A percentile compares a stretch with the other conserved stretches of the same genome.
These are phyloP conservation scores for Rutilus rutilus DNA, from an alignment of 2,113 vertebrate genomes.

Conservation along the genomic window DNA sequence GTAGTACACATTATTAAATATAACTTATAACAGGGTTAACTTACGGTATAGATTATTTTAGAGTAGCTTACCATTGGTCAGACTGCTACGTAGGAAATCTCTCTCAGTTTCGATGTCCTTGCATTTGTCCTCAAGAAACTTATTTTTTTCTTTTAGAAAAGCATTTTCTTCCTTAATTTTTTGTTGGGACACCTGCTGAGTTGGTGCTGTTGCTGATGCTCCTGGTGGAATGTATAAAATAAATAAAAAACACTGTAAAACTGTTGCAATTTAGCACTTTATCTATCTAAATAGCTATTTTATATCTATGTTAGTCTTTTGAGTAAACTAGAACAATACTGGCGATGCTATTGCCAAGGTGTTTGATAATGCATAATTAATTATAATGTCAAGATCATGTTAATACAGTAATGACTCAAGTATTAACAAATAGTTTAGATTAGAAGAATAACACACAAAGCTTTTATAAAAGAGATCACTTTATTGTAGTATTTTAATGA, in stretches of 20 bases:
- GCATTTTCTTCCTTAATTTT: background rate
- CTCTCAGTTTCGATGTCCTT: background rate
- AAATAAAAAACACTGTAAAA: background rate
- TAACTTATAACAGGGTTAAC: background rate
- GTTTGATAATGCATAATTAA: too few species aligned
- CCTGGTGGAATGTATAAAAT: background rate
- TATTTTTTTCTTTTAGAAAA: background rate
- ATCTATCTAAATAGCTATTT: too few species aligned
- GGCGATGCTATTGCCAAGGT: too few species aligned
- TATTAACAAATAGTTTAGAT: too few species aligned
- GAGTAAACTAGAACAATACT: too few species aligned
- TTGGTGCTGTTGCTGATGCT: slow-evolving; percentile 13
- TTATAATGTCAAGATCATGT: too few species aligned
- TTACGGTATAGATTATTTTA: background rate
- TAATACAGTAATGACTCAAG: too few species aligned
- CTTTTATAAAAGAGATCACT: too few species aligned
- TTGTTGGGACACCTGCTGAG: background rate
- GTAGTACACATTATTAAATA: background rate
- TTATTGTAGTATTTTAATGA: too few species aligned
- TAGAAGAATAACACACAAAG: too few species aligned
- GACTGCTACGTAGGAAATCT: background rate
- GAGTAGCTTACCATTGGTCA: background rate
- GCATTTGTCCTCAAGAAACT: background rate
- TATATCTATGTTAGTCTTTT: too few species aligned
- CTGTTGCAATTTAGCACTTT: background rate